phyloP scores from a whole-genome alignment of 2,113 vertebrate genomes.

The Sylvia atricapilla region DNA sequence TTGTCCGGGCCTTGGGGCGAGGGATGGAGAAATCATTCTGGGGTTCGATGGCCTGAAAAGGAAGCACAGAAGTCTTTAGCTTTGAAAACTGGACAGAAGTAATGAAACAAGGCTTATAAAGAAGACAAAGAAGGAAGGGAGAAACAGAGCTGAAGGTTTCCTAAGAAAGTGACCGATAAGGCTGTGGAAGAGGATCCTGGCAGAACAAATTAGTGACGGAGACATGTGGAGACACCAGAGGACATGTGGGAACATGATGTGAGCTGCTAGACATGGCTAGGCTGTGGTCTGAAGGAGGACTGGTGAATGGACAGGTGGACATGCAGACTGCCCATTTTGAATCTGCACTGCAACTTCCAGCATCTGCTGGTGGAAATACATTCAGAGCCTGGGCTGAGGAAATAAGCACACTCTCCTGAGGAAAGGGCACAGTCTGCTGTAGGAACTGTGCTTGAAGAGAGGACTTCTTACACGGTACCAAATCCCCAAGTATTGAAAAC shows the following conservation, averaged over 20 bases:
- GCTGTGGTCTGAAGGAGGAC: neutral
- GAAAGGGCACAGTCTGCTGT: neutral
- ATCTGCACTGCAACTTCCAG: neutral
- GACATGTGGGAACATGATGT: neutral
- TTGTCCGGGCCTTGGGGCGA: conserved; percentile 46
- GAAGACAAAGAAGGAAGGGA: neutral
- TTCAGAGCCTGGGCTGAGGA: neutral
- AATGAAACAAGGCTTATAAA: neutral
- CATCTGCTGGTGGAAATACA: neutral
- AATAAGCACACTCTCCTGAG: neutral
- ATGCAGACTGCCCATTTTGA: neutral
- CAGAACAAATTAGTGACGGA: neutral
- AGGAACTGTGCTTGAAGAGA: neutral
- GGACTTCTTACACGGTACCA: neutral
- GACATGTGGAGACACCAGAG: neutral
- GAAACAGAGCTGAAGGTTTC: neutral
- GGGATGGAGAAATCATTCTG: conserved; percentile 69
- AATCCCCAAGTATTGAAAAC: neutral
- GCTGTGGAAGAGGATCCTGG: neutral
- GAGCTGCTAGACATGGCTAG: neutral
- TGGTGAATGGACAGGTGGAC: neutral
- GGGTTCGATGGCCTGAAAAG: conserved; percentile 45
- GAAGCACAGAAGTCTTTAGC: neutral
- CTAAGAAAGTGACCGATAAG: neutral
- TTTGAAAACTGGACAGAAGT: neutral